A percentile compares a stretch with the other conserved stretches of the same genome.
Conservation (phyloP, 2,888 invertebrate species). For the Thecocarcelia acutangulata region DNA sequence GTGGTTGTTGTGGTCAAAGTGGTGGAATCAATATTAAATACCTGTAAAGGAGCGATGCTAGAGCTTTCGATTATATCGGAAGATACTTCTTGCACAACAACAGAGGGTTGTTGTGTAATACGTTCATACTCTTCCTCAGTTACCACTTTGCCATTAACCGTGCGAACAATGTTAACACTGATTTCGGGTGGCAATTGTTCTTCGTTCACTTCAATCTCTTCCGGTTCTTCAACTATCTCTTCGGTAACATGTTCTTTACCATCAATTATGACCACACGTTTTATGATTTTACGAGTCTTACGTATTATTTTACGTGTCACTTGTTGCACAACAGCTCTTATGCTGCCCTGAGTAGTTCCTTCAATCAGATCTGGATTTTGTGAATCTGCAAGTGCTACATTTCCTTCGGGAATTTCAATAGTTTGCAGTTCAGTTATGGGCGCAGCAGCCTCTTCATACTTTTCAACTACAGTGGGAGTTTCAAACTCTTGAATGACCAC, state of each 20-base stretch:
- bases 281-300: conserved; percentile 88
- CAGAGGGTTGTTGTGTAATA: conserved; percentile 77
- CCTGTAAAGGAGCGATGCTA: conserved; percentile 76
- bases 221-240: conserved; percentile 92
- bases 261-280: conserved; percentile 89
- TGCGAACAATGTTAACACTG: conserved; percentile 83
- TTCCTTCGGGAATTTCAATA: conserved; percentile 81
- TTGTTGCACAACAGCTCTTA: conserved; percentile 91
- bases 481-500: conserved; percentile 76
- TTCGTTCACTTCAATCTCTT: conserved; percentile 81
- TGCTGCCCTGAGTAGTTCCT: conserved; percentile 76
- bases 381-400: conserved; percentile 79
- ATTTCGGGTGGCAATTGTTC: conserved; percentile 78
- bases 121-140: conserved; percentile 79
- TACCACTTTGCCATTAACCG: conserved; percentile 82
- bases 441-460: conserved; percentile 74
- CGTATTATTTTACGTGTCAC: conserved; percentile 89
- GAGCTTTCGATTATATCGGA: conserved; percentile 72
- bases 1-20: conserved; percentile 72
- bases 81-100: conserved; percentile 77
- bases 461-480: conserved; percentile 79
- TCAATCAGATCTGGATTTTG: conserved; percentile 73
- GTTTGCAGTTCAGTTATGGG: conserved; percentile 77
- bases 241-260: conserved; percentile 92
- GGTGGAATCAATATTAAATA: conserved; percentile 81